A percentile compares a stretch with the other conserved stretches of the same genome.
phyloP scores from a whole-genome alignment of 2,888 invertebrate genomes.

The Acleris holmiana region DNA sequence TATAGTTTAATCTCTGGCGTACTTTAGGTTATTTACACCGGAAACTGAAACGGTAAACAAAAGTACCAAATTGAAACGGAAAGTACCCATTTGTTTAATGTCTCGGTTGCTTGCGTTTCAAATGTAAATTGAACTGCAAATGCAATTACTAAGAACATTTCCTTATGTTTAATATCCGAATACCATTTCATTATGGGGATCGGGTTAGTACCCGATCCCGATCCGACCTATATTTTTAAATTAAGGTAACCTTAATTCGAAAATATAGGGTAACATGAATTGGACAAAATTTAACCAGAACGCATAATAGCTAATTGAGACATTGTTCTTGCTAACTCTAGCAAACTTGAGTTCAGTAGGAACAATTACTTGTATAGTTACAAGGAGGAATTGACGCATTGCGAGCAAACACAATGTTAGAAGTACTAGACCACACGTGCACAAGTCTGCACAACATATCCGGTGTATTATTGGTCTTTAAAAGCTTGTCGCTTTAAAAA shows the following conservation, averaged over 20 bases:
- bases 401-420: constrained; percentile 3
- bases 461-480: constrained; percentile 10
- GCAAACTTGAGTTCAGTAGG: constrained; percentile 7
- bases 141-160: too few relatives aligned
- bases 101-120: too few relatives aligned
- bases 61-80: neutral
- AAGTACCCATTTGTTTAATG: neutral
- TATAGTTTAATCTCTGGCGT: constrained; percentile 8
- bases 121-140: too few relatives aligned
- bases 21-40: neutral
- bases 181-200: too few relatives aligned
- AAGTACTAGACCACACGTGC: constrained; percentile 9
- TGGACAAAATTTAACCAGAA: neutral
- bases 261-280: too few relatives aligned
- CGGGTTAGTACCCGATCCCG: too few relatives aligned
- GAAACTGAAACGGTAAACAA: neutral
- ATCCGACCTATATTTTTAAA: too few relatives aligned
- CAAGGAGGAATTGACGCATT: constrained; percentile 32
- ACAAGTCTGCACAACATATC: constrained; percentile 13
- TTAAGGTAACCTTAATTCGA: too few relatives aligned
- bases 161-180: too few relatives aligned
- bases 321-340: constrained; percentile 10
- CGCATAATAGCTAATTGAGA: neutral
- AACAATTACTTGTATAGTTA: neutral
- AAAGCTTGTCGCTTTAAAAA: constrained; percentile 13